A percentile compares a stretch with the other conserved stretches of the same genome.
Evolutionary conservation across 1,140 invertebrate genomes (phyloP).

Genomic region (Cepaea nemoralis): DNA sequence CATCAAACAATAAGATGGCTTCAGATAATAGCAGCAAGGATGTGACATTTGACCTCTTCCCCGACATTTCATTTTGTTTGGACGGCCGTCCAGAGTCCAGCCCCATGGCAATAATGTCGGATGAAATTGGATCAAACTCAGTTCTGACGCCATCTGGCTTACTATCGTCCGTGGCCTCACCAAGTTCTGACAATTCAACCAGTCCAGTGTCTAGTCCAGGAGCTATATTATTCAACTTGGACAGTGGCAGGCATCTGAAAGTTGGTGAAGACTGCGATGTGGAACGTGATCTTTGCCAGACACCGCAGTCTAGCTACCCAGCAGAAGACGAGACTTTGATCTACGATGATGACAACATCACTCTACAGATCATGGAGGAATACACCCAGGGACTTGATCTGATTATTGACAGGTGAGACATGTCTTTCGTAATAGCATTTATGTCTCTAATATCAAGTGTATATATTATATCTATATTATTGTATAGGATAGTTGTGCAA

Average conservation of each 20-base stretch:
- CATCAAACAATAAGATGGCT: not conserved
- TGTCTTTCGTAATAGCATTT: no score
- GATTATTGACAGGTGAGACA: not conserved
- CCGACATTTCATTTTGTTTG: not conserved
- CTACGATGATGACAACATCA: not conserved
- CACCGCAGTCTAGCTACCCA: not conserved
- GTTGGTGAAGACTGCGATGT: not conserved
- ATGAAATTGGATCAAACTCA: not conserved
- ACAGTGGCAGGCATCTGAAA: not conserved
- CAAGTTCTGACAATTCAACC: not conserved
- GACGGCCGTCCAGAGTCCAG: not conserved
- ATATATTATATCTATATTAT: no score
- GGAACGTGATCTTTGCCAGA: not conserved
- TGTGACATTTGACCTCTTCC: not conserved
- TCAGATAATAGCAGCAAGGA: not conserved
- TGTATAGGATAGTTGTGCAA: no score
- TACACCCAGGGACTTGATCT: not conserved
- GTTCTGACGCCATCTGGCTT: not conserved
- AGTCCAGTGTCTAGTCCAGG: not conserved
- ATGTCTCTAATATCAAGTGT: no score
- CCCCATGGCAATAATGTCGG: not conserved
- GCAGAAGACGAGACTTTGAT: not conserved
- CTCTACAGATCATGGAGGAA: not conserved
- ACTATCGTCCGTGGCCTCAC: not conserved
- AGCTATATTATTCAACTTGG: not conserved